Conservation (phyloP, 1,140 invertebrate species). For the Caenorhabditis tropicalis region DNA sequence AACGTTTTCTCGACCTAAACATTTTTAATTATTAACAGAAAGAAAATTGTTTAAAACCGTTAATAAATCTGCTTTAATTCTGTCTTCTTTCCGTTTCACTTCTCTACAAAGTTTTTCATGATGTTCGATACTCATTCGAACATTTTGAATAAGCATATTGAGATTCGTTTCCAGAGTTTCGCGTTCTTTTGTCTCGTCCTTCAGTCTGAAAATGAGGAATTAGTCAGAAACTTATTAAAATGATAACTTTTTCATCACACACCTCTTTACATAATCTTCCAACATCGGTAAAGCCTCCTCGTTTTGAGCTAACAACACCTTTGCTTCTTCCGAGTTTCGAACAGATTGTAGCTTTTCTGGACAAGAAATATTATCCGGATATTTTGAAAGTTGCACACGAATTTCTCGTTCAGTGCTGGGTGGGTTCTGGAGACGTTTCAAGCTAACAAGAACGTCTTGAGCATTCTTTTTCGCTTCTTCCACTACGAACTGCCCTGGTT, state of each 20-base stretch:
- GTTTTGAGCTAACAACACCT: conserved; percentile 53
- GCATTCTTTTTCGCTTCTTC: conserved; percentile 43
- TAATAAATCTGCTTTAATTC: conserved; percentile 37
- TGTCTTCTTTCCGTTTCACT: conserved; percentile 43
- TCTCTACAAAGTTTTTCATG: conserved; percentile 37
- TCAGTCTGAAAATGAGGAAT: conserved; percentile 29
- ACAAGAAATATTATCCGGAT: conserved; percentile 64
- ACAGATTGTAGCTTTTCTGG: conserved; percentile 56
- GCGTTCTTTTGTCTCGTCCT: conserved; percentile 19
- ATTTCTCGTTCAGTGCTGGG: conserved; percentile 43
- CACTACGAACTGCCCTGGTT: not conserved
- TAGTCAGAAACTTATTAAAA: not conserved
- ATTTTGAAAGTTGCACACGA: conserved; percentile 33
- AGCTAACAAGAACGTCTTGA: not conserved
- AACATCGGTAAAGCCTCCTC: conserved; percentile 29
- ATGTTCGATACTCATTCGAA: conserved; percentile 23
- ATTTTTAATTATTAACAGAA: not conserved
- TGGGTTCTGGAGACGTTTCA: conserved; percentile 33
- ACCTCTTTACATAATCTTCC: conserved; percentile 50
- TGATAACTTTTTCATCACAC: not conserved
- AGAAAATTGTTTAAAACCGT: not conserved
- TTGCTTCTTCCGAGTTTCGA: conserved; percentile 52
- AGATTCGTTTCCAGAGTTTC: conserved; percentile 44
- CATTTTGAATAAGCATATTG: conserved; percentile 32
- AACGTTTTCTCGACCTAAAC: conserved; percentile 47